These are phyloP conservation scores for Garrulus glandarius DNA, from an alignment of 2,797 vertebrate genomes.

Conservation along the genomic window DNA sequence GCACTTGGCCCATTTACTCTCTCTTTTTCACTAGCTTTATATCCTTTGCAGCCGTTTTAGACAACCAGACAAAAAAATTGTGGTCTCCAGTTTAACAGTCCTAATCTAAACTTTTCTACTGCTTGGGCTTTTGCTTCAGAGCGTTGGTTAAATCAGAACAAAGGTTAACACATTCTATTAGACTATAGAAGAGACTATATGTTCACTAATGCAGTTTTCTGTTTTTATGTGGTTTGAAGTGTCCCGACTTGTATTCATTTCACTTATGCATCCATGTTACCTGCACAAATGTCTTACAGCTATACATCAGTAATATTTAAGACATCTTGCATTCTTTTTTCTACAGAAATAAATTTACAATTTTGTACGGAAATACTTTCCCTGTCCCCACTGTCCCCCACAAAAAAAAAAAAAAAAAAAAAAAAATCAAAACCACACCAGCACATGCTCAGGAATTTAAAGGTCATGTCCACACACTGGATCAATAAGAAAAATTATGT, in stretches of 20 bases:
- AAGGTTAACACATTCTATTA: background rate
- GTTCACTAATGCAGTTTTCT: background rate
- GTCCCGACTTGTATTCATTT: background rate
- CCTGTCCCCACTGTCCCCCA: rapidly evolving
- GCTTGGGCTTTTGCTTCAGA: background rate
- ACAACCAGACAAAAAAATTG: background rate
- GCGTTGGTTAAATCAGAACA: background rate
- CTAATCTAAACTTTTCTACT: background rate
- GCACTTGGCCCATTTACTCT: background rate
- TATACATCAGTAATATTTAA: background rate
- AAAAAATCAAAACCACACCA: background rate
- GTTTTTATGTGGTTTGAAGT: background rate
- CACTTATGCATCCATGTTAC: background rate
- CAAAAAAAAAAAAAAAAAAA: too few relatives aligned
- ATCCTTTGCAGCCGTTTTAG: background rate
- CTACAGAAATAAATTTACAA: background rate
- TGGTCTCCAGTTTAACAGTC: background rate
- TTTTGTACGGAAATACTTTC: background rate
- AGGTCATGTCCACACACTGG: background rate
- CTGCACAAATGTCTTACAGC: background rate
- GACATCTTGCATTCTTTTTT: background rate
- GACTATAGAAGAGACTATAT: background rate
- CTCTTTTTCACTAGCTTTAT: background rate
- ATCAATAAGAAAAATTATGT: background rate
- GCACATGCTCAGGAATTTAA: background rate